Base-by-base conservation (phyloP, 2,797 vertebrate genomes). In the Esox masquinongy region DNA sequence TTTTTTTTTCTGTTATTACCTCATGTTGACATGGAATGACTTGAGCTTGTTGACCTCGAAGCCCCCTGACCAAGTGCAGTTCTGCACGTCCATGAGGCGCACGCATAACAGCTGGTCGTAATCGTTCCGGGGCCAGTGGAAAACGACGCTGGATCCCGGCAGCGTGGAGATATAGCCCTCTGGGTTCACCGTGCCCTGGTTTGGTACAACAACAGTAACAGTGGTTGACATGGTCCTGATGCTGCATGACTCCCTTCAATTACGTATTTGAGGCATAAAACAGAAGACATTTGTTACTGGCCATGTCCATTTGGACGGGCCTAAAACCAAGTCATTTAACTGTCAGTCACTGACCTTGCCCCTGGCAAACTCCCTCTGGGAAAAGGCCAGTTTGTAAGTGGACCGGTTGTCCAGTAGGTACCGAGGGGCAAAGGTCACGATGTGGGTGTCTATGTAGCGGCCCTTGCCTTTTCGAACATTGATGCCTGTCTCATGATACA, bases 11-110 rank as follows among this genome's bases (percentile, higher is more conserved):
- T 22, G 24, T 4, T 61, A 8, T 61, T 81, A 97, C 98, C 98
- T 99, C 97, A 99, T 99, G 79, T 99, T 99, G 86, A 99, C 91
- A 75, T 99, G 97, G 85, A 99, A 99, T 0, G 97, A 99, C 88
- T 93, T 99, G 26, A 95, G 97, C 84, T 99, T 99, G 91, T 97
- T 99, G 92, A 99, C 96, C 86, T 99, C 96, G 31, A 99, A 99
- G 81, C 98, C 98, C 47, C 98, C 98, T 0, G 97, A 99, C 98
- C 98, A 99, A 78, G 95, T 93, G 87, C 97, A 99, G 82, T 96
- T 95, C 0, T 94, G 90, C 2, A 94, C 89, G 76, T 99, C 97
- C 96, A 99, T 98, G 51, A 98, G 83, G 16, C 97, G 94, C 80
- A 99, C 98, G 63, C 98, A 99, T 1, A 99, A 80, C 0, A 99